Base-by-base conservation (phyloP, 2,888 invertebrate species). In the Dasysyrphus albostriatus region DNA sequence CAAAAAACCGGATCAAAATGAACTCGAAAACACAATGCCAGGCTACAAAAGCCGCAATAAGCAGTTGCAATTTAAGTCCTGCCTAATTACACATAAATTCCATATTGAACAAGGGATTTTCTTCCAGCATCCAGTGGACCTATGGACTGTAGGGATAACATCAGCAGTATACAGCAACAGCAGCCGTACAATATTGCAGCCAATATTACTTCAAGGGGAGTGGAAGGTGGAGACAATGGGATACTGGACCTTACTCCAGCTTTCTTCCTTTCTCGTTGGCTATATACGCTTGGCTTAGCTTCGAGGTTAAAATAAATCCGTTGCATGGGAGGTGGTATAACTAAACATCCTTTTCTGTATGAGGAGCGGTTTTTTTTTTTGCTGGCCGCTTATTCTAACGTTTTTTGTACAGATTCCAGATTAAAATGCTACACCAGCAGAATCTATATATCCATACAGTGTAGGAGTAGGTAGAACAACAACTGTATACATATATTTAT, bases 11-110 rank as follows among this genome's bases (percentile, higher is more conserved):
- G 24, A 51, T 69, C 72, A 65, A 47, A 73, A 83, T 77, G 76
- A 77, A 77, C 58, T 77, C 69, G 54, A 80, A 59, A 58, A 80
- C 80, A 80, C 76, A 78, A 78, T 74, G 58, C 65, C 63, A 58
- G 32, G 63, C 73, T 76, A 81, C 85, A 82, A 78, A 87, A 87
- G 81, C 85, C 87, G 37, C 87, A 87, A 82, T 82, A 87, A 87
- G 78, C 77, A 82, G 82, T 82, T 82, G 75, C 82, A 82, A 87
- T 83, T 87, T 83, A 87, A 87, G 87, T 83, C 78, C 78, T 79
- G 75, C 83, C 83, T 87, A 87, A 87, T 87, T 87, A 87, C 79
- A 83, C 83, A 87, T 83, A 87, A 87, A 87, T 87, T 83, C 72
- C 87, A 87, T 87, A 87, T 87, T 87, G 87, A 87, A 79, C 82